These are phyloP conservation scores for Actinostola sp. DNA, from an alignment of 92 coral and sea anemone species.

Conservation along the genomic window DNA sequence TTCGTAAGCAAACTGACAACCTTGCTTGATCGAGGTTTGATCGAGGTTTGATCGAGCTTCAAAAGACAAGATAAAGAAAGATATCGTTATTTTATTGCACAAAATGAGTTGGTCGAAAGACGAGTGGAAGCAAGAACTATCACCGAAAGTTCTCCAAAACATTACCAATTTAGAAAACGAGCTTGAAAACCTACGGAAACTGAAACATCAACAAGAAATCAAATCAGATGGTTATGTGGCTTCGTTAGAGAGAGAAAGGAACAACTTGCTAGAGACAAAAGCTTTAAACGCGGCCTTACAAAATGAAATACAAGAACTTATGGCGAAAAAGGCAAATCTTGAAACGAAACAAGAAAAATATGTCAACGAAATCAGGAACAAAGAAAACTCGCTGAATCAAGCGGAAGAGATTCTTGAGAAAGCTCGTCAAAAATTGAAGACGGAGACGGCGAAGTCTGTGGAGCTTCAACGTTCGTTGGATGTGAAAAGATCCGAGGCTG, in stretches of 20 bases:
- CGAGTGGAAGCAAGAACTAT: constrained; percentile 85
- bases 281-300: constrained; percentile 24
- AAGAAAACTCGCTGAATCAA: constrained; percentile 53
- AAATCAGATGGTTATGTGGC: constrained; percentile 66
- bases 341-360: constrained; percentile 64
- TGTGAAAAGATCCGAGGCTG: constrained; percentile 40
- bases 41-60: neutral
- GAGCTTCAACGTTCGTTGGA: constrained; percentile 56
- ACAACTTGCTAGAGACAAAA: constrained; percentile 36
- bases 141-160: constrained; percentile 65
- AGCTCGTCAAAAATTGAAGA: constrained; percentile 53
- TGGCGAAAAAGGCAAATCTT: constrained; percentile 46
- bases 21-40: neutral
- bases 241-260: constrained; percentile 61
- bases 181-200: constrained; percentile 64
- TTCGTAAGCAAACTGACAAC: neutral
- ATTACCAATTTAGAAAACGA: constrained; percentile 73
- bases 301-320: constrained; percentile 64
- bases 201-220: constrained; percentile 72
- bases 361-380: constrained; percentile 54
- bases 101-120: constrained; percentile 92
- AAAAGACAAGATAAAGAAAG: too few species aligned
- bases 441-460: constrained; percentile 47
- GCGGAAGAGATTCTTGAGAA: constrained; percentile 75
- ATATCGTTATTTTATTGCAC: too few species aligned